phyloP scores from a whole-genome alignment of 2,888 invertebrate genomes.

The Osedax frankpressi region DNA sequence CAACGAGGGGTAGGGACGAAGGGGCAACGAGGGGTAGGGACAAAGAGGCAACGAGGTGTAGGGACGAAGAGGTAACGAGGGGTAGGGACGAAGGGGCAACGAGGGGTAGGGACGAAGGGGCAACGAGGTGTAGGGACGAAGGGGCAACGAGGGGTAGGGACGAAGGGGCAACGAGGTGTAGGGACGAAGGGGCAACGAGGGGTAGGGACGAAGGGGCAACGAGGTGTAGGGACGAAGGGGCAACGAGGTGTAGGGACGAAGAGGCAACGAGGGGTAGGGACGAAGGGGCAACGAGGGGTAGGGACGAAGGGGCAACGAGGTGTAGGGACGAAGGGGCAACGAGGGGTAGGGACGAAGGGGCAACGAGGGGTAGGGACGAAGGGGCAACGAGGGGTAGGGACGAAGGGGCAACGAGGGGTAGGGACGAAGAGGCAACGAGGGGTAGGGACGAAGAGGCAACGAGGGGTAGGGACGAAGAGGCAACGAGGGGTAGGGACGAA shows the following conservation, averaged over 20 bases:
- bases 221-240: not conserved
- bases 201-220: not conserved
- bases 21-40: conserved; percentile 45
- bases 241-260: not conserved
- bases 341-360: not conserved
- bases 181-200: too few relatives aligned
- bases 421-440: too few relatives aligned
- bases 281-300: too few relatives aligned
- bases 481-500: not conserved
- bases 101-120: not conserved
- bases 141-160: not conserved
- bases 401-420: too few relatives aligned
- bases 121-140: not conserved
- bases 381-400: not conserved
- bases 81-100: too few relatives aligned
- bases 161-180: not conserved
- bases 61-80: not conserved
- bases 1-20: not conserved
- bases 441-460: not conserved
- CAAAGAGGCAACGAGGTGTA: conserved; percentile 36
- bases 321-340: not conserved
- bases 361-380: not conserved
- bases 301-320: too few relatives aligned
- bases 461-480: not conserved
- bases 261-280: not conserved